A percentile compares a stretch with the other conserved stretches of the same genome.
Evolutionary conservation across 2,113 vertebrate species (phyloP).

Genomic region (Bagarius yarrelli): DNA sequence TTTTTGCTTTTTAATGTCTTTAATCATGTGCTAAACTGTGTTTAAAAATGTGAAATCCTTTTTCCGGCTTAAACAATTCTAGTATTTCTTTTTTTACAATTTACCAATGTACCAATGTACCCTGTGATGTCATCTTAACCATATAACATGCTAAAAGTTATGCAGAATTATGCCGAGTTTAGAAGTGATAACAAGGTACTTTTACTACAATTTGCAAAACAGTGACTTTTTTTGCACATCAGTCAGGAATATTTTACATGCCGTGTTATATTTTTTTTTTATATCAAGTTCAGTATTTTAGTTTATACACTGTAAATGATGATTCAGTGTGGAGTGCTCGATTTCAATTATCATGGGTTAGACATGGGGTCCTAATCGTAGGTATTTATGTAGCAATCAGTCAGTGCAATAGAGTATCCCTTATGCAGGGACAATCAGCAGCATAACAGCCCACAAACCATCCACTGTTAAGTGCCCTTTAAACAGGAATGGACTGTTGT

Average conservation of each 20-base stretch:
- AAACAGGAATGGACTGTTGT: conserved; percentile 12
- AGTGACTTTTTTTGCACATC: conserved; percentile 8
- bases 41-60: conserved; percentile 30
- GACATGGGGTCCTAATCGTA: conserved; percentile 11
- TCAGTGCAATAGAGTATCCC: conserved; percentile 48
- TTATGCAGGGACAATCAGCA: conserved; percentile 56
- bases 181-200: conserved; percentile 30
- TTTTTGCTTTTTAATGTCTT: conserved; percentile 32
- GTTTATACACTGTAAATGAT: conserved; percentile 25
- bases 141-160: conserved; percentile 3
- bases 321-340: background rate
- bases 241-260: conserved; percentile 8
- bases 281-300: conserved; percentile 22
- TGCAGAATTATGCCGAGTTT: background rate
- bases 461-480: conserved; percentile 25
- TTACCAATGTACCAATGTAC: no score
- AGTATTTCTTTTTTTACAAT: conserved; percentile 6
- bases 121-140: background rate
- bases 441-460: conserved; percentile 32
- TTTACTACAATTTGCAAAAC: conserved; percentile 13
- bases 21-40: conserved; percentile 24
- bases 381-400: conserved; percentile 48
- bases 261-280: background rate
- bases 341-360: conserved; percentile 21
- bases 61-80: background rate